Evolutionary conservation across 2,113 vertebrate genomes (phyloP), one percentile per base, ranked within the genome.

Genomic region (Paradoxurus hermaphroditus): DNA sequence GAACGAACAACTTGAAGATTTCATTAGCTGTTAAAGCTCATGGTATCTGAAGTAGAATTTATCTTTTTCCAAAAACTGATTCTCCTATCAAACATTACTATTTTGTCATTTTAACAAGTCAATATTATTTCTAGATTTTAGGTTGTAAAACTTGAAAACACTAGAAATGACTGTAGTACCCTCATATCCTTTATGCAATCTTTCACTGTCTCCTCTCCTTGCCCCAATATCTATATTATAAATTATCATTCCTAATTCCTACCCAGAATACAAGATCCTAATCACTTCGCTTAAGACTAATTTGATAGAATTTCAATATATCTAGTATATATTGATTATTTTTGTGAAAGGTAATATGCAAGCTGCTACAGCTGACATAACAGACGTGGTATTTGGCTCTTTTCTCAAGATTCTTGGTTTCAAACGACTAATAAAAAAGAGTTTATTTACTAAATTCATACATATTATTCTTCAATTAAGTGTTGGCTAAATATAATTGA

Each of bases 1-100:
- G 46, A 95, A 56, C 31, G 63, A 92, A 25, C 23, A 89, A 87
- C 19, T 67, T 81, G 41, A 67, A 53, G 83, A 87, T 83, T 95
- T 96, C 27, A 86, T 73, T 7, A 84, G 46, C 21, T 92, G 18
- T 96, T 96, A 78, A 90, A 92, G 5, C 9, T 59, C n/a, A 72
- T 36, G 13, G 23, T 86, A 21, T 84, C 39, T 31, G 59, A 84
- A 79, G 82, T 34, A 34, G 14, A 90, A 68, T 75, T 94, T 84
- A 68, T 87, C 39, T 90, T 82, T 31, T 82, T 72, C 16, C 14
- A 90, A 36, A 83, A 89, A 63, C 29, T 90, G 21, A 63, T 82
- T 95, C 46, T 90, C n/a, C 59, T 51, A 44, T 46, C 21, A 87
- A 39, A 51, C 15, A 41, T 72, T 83, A 16, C 16, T 51, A 41